Conservation (phyloP, 2,888 invertebrate genomes). For the Nomada hirtipes region DNA sequence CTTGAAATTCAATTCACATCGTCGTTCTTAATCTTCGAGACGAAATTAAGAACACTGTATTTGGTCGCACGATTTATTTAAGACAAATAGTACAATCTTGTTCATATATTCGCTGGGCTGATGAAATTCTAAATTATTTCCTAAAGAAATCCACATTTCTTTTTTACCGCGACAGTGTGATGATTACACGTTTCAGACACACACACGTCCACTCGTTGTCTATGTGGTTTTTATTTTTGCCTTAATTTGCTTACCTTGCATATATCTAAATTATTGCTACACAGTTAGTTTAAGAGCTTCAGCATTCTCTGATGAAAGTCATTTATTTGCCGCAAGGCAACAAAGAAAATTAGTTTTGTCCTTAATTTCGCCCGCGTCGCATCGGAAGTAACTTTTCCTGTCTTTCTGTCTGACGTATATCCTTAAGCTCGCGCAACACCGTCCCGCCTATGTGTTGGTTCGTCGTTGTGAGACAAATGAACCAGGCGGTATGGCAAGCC, state of each 20-base stretch:
- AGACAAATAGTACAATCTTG: not conserved
- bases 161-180: not conserved
- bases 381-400: not conserved
- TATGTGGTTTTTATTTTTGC: too few relatives aligned
- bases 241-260: not conserved
- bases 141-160: not conserved
- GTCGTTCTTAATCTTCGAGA: conserved; percentile 9
- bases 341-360: not conserved
- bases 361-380: not conserved
- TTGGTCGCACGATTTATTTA: conserved; percentile 13
- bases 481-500: conserved; percentile 19
- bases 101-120: not conserved
- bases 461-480: conserved; percentile 46
- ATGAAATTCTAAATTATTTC: not conserved
- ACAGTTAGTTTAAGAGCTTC: not conserved
- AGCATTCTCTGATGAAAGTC: not conserved
- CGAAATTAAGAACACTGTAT: conserved; percentile 17
- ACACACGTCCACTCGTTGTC: too few relatives aligned
- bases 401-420: not conserved
- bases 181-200: too few relatives aligned
- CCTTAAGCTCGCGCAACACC: not conserved
- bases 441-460: conserved; percentile 23
- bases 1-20: conserved; percentile 22
- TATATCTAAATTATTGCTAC: not conserved
- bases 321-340: not conserved